Percentiles rank a stretch among this genome's conserved stretches.
These are phyloP conservation scores for Zaprionus inermis DNA, from an alignment of 1,140 invertebrate genomes.

Conservation along the genomic window DNA sequence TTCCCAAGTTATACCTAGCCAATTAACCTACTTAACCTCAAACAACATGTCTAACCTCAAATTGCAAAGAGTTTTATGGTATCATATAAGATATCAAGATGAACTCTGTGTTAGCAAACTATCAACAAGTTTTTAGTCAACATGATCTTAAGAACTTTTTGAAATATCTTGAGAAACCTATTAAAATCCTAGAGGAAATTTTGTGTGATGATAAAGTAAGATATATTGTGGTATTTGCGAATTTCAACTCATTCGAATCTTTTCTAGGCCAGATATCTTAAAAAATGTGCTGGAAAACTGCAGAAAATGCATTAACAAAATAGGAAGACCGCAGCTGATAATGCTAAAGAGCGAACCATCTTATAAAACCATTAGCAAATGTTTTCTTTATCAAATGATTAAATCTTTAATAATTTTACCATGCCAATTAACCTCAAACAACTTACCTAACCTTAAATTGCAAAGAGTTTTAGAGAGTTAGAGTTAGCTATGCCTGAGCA, in stretches of 20 bases:
- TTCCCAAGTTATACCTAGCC: fast-evolving
- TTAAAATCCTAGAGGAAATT: too few species aligned
- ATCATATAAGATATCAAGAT: background rate
- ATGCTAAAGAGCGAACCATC: background rate
- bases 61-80: background rate
- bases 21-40: background rate
- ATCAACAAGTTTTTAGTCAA: background rate
- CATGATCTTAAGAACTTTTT: background rate
- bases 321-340: background rate
- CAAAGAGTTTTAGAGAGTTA: background rate
- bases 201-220: too few species aligned
- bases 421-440: background rate
- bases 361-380: background rate
- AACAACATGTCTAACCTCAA: background rate
- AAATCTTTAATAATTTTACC: background rate
- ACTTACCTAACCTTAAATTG: background rate
- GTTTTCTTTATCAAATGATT: background rate
- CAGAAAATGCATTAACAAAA: too few species aligned
- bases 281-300: background rate
- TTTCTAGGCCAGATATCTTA: background rate
- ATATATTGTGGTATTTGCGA: too few species aligned
- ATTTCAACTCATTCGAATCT: background rate
- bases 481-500: too few species aligned
- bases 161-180: too few species aligned
- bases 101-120: background rate